These are phyloP conservation scores for Macropis europaea DNA, from an alignment of 2,888 invertebrate genomes.

Conservation along the genomic window DNA sequence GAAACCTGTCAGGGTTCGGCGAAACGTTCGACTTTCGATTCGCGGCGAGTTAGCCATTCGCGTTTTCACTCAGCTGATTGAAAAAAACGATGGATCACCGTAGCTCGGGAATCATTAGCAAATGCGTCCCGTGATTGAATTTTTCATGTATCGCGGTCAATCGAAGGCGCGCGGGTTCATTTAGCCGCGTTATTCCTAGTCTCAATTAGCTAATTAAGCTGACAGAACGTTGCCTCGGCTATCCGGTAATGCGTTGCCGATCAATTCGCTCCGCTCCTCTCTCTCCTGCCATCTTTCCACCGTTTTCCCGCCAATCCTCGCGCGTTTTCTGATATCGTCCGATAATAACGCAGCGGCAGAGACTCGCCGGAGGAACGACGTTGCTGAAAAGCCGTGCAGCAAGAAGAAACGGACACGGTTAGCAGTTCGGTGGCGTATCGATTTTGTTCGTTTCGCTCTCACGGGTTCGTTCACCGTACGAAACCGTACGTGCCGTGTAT, in stretches of 20 bases:
- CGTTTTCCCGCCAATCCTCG: background rate
- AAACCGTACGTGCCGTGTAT: constrained; percentile 24
- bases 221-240: constrained; percentile 10
- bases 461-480: constrained; percentile 37
- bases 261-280: background rate
- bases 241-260: constrained; percentile 22
- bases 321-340: constrained; percentile 3
- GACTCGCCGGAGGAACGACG: background rate
- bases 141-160: constrained; percentile 57
- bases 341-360: too few relatives aligned
- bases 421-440: background rate
- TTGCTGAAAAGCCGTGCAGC: background rate
- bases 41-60: background rate
- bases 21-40: background rate
- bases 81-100: constrained; percentile 50
- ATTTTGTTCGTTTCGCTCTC: constrained; percentile 13
- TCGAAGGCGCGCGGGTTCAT: constrained; percentile 23
- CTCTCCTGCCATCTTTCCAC: background rate
- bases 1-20: too few relatives aligned
- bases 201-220: constrained; percentile 61
- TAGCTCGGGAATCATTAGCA: constrained; percentile 54
- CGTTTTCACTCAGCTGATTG: constrained; percentile 58
- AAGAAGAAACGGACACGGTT: background rate
- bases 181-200: constrained; percentile 39
- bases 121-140: constrained; percentile 63